phyloP scores from a whole-genome alignment of 2,113 vertebrate genomes.

The Charadrius vociferus region DNA sequence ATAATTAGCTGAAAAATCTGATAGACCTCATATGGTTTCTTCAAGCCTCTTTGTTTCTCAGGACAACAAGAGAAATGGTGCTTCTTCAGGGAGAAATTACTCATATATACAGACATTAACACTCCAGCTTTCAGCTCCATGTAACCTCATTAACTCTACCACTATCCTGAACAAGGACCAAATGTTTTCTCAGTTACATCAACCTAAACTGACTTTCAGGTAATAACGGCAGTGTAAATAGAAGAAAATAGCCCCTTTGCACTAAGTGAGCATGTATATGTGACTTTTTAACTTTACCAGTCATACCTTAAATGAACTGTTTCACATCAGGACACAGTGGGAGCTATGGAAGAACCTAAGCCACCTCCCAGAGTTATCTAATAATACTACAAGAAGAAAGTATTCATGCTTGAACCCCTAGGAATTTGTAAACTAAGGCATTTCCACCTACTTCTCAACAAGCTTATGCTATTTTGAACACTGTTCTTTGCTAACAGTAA shows the following conservation, averaged over 20 bases:
- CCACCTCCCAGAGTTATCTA: background rate
- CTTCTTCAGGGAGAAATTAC: background rate
- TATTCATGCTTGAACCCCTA: background rate
- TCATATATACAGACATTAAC: background rate
- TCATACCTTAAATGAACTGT: background rate
- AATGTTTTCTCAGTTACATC: background rate
- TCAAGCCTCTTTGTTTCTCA: background rate
- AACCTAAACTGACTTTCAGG: background rate
- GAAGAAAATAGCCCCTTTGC: background rate
- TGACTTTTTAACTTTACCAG: background rate
- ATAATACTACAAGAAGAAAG: background rate
- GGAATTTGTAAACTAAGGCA: background rate
- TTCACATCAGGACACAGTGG: background rate
- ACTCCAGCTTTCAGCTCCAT: background rate
- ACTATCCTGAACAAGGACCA: background rate
- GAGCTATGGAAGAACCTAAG: background rate
- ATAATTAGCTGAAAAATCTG: constrained; percentile 9
- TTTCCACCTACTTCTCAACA: background rate
- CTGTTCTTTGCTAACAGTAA: background rate
- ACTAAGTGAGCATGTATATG: background rate
- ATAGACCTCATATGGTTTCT: background rate
- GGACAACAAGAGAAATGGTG: background rate
- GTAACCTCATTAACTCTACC: background rate
- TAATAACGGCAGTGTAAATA: background rate
- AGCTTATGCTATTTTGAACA: background rate